Evolutionary conservation across 1,140 invertebrate genomes (phyloP), one percentile per base, ranked within the genome.

Genomic region (Nymphalis io): DNA sequence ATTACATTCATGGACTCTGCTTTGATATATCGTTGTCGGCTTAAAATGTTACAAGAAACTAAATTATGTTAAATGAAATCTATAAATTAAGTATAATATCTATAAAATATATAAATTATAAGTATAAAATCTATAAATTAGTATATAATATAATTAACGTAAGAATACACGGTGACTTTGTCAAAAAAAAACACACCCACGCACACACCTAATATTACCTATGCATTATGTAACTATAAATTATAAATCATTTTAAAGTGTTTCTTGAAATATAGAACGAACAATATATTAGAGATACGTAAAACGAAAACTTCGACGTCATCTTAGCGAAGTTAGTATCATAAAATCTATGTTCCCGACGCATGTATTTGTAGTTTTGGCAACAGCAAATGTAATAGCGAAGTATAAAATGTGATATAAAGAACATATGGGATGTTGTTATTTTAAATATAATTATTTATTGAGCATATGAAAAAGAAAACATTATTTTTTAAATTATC

Each of bases 1-100:
- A 66, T 60, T 65, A 71, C 58, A 16, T 61, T 66, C 64, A 62
- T 46, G 67, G 61, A 33, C n/a, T 11, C 55, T 55, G 48, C 20
- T 46, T 58, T 62, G 2, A 51, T 15, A n/a, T 33, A 33, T 33
- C 27, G 27, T 33, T 33, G 27, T 2, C 1, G 6, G 27, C 10
- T 33, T 33, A 33, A 33, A 33, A 33, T 33, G 6, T 8, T 33
- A 8, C 27, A 8, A 0, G 5, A 8, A 2, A 33, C 4, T 33
- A 33, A 8, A 8, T 33, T 33, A 33, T 33, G 27, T 8, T 8
- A 0, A 33, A 3, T 33, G 27, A 33, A 33, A 8, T 33, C n/a
- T n/a, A n/a, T n/a, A n/a, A n/a, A n/a, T n/a, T n/a, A n/a, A n/a
- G n/a, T n/a, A n/a, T n/a, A n/a, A n/a, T n/a, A n/a, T n/a, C n/a